Evolutionary conservation across 1,140 invertebrate species (phyloP), one percentile per base, ranked within the genome.

Genomic region (Linepithema humile): DNA sequence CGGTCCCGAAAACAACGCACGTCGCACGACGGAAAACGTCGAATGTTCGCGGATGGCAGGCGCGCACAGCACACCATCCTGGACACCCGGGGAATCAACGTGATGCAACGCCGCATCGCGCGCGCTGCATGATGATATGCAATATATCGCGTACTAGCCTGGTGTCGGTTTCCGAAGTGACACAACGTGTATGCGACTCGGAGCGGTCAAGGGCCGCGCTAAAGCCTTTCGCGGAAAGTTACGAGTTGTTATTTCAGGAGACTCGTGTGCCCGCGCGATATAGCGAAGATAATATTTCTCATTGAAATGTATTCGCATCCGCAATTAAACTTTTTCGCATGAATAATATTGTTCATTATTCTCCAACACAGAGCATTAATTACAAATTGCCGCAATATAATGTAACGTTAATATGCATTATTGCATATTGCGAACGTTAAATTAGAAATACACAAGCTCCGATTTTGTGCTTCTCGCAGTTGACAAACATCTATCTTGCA

Each of bases 1-100:
- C 64, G n/a, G 23, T n/a, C 10, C 35, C 74, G 74, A 80, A 80
- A 80, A 69, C 64, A 80, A 80, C 75, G 64, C 75, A 80, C 75
- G 75, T 80, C 50, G 59, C 73, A 3, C 35, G 75, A 40, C 75
- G 64, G 75, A 38, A 80, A 80, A 65, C 43, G 60, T 77, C 74
- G 60, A 80, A 80, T 64, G 64, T 57, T 10, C 35, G 20, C 23
- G 45, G 29, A 35, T 43, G 40, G 40, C 40, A n/a, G 48, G 32
- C 43, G 26, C 38, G 26, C 9, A n/a, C 15, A 1, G 32, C 35
- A 15, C 38, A 23, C 26, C 23, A 29, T 26, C 48, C 20, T 57
- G n/a, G 38, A 45, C n/a, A 48, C 15, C 59, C 17, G 17, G 60
- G 43, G 23, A 67, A 50, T 60, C 72, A 57, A 74, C 72, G 53